Evolutionary conservation across 2,888 invertebrate genomes (phyloP), one percentile per base, ranked within the genome.

Genomic region (Hirtodrosophila confusa): DNA sequence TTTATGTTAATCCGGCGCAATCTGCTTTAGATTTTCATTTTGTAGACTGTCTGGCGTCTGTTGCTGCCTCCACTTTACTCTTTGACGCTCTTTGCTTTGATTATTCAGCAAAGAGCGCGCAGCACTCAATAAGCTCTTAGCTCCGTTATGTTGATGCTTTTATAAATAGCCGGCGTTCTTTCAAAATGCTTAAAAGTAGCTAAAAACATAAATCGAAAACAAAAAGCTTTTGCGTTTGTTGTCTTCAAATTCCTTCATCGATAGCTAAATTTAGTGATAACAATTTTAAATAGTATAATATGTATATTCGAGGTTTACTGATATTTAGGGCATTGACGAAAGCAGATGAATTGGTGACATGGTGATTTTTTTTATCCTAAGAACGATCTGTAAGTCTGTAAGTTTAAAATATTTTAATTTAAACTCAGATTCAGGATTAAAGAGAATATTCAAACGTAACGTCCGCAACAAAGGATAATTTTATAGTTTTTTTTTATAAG

Each of bases 31-130:
- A 36, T 51, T 45, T n/a, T 10, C 44, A 56, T 69, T 66, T 51
- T 31, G 60, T 66, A 86, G 84, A 82, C 86, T 47, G 53, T 50
- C 24, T 70, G 86, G 78, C 80, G 83, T 23, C 82, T 54, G 44
- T 9, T 40, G 31, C 55, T 43, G 3, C 36, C 31, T 50, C 48
- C 48, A 17, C 49, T 45, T 5, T 23, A 37, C 48, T 41, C 47
- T 51, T 27, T 49, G 7, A 2, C 5, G 10, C 49, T 37, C 51
- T 70, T 36, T 54, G 37, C 41, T 27, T 39, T 35, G 37, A 33
- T 43, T 50, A 7, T 10, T 43, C 8, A 29, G 6, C 37, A 12
- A 36, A 43, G 31, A 56, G 61, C 1, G 27, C 27, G 3, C 5
- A 62, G 47, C 27, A 29, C 3, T 11, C 10, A 24, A 37, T 7